These are phyloP conservation scores for Parasteatoda tepidariorum DNA, from an alignment of 1,140 invertebrate species.

Conservation along the genomic window DNA sequence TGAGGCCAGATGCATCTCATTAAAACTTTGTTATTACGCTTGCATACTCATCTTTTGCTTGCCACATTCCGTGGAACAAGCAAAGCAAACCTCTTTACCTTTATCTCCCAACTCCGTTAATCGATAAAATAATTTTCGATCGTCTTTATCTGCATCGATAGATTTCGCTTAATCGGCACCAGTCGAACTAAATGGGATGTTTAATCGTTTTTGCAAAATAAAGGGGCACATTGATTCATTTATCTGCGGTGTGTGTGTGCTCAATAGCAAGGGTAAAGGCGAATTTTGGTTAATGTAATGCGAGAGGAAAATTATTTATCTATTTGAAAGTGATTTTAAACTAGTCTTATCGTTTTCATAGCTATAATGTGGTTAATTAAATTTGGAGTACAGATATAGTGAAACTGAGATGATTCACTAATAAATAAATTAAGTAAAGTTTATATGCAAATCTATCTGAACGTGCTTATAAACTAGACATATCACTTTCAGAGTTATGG, in stretches of 20 bases:
- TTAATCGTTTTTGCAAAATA: slow-evolving; percentile 18
- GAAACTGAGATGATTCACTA: no score
- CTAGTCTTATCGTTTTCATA: no score
- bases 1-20: slow-evolving; percentile 55
- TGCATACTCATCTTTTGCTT: slow-evolving; percentile 22
- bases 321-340: no score
- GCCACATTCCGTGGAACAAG: not conserved
- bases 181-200: slow-evolving; percentile 1
- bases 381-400: no score
- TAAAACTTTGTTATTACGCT: slow-evolving; percentile 51
- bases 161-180: slow-evolving; percentile 22
- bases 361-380: no score
- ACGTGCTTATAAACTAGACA: no score
- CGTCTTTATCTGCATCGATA: slow-evolving; percentile 38
- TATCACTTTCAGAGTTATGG: no score
- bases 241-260: not conserved
- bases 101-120: not conserved
- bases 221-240: not conserved
- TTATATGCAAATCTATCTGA: no score
- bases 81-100: no score
- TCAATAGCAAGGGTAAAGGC: not conserved
- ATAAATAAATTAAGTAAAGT: no score
- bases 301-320: not conserved
- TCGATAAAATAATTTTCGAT: slow-evolving; percentile 44
- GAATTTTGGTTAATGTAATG: not conserved